A percentile compares a stretch with the other conserved stretches of the same genome.
These are phyloP conservation scores for Parnassius apollo DNA, from an alignment of 2,888 invertebrate species.

Conservation along the genomic window DNA sequence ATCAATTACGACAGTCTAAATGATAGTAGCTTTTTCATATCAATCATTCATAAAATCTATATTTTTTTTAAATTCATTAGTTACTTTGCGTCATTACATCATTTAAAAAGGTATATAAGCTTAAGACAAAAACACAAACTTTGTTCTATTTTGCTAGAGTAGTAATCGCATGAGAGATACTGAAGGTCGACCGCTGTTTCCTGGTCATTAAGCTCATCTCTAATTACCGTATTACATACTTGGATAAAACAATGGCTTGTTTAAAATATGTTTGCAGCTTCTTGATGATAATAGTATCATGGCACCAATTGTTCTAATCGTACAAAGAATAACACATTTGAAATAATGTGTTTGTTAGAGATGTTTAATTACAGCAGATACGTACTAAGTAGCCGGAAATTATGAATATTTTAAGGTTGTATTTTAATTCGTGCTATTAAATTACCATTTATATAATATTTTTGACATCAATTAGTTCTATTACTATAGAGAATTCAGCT, in stretches of 20 bases:
- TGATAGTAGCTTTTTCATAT: too few relatives aligned
- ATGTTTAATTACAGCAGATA: constrained; percentile 9
- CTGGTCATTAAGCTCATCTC: constrained; percentile 43
- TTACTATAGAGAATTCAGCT: too few relatives aligned
- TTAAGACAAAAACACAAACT: too few relatives aligned
- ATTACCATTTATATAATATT: too few relatives aligned
- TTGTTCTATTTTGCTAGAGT: constrained; percentile 9
- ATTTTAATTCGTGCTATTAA: too few relatives aligned
- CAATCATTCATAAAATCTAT: too few relatives aligned
- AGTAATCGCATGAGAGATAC: constrained; percentile 3
- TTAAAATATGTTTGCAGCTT: constrained; percentile 47
- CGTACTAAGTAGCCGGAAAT: constrained; percentile 1
- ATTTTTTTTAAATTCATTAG: too few relatives aligned
- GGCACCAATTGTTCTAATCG: constrained; percentile 23
- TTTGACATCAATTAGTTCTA: too few relatives aligned
- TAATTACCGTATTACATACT: constrained; percentile 42
- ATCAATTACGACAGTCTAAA: not conserved
- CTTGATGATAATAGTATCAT: constrained; percentile 26
- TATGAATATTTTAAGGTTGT: too few relatives aligned
- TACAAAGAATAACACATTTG: constrained; percentile 17
- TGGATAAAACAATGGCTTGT: constrained; percentile 54
- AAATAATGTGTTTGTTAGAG: not conserved
- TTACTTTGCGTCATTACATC: too few relatives aligned
- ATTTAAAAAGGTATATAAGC: too few relatives aligned
- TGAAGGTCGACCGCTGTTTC: constrained; percentile 45